phyloP scores from a whole-genome alignment of 2,113 vertebrate genomes.

The Zosterops hypoxanthus region DNA sequence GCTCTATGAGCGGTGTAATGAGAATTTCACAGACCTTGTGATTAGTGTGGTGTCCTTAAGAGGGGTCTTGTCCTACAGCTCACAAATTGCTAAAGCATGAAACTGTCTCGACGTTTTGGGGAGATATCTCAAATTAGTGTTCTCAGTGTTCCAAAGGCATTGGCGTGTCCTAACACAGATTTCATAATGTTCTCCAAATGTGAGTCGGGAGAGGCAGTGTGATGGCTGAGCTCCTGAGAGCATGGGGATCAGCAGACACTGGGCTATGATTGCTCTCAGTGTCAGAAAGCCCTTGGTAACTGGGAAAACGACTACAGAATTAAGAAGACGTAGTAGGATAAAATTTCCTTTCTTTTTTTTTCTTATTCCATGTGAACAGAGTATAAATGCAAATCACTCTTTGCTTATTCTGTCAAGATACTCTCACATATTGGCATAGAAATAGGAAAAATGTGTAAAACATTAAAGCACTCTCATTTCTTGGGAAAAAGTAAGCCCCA shows the following conservation, averaged over 20 bases:
- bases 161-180: not conserved
- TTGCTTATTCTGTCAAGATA: slow-evolving; percentile 6
- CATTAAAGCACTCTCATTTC: not conserved
- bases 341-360: not conserved
- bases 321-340: not conserved
- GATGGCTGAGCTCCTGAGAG: slow-evolving; percentile 7
- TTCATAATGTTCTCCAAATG: slow-evolving; percentile 37
- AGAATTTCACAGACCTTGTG: not conserved
- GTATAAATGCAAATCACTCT: not conserved
- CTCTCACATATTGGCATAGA: not conserved
- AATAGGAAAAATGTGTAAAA: slow-evolving; percentile 28
- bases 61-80: not conserved
- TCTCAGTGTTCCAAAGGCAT: not conserved
- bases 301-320: not conserved
- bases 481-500: slow-evolving; percentile 9
- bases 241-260: not conserved
- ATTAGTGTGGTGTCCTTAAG: not conserved
- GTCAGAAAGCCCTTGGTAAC: not conserved
- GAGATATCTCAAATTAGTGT: not conserved
- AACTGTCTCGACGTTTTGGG: not conserved
- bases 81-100: not conserved
- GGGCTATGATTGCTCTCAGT: not conserved
- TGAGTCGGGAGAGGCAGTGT: not conserved
- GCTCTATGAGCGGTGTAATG: not conserved
- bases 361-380: not conserved